Conservation (phyloP, 2,888 invertebrate genomes). For the Macropis europaea region DNA sequence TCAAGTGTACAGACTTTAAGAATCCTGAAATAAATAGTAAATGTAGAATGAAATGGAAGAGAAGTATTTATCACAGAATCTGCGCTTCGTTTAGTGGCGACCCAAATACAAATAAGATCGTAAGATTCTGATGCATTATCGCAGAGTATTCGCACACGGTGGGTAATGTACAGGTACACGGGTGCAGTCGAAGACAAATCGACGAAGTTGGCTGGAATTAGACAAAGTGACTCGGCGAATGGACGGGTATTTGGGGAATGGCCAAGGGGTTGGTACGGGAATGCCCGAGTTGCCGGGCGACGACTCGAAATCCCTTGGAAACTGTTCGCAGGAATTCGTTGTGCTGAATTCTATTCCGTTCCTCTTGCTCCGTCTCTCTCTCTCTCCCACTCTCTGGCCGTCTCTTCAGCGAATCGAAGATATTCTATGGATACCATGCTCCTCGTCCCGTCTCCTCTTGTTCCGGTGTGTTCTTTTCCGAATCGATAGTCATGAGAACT, state of each 20-base stretch:
- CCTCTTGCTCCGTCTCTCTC: slow-evolving; percentile 7
- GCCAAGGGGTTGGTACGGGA: slow-evolving; percentile 37
- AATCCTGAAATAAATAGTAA: too few relatives aligned
- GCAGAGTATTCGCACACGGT: neutral
- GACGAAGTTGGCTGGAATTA: slow-evolving; percentile 58
- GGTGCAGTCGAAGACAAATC: slow-evolving; percentile 53
- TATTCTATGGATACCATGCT: slow-evolving; percentile 13
- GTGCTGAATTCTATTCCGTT: slow-evolving; percentile 11
- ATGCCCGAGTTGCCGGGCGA: slow-evolving; percentile 54
- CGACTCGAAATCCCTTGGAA: slow-evolving; percentile 56
- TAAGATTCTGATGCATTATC: too few relatives aligned
- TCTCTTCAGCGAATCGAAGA: slow-evolving; percentile 24
- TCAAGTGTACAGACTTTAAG: too few relatives aligned
- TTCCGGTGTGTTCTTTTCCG: neutral
- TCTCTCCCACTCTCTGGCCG: neutral
- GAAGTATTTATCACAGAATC: too few relatives aligned
- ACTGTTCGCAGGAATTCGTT: slow-evolving; percentile 59
- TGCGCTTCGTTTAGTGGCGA: too few relatives aligned
- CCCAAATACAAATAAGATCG: too few relatives aligned
- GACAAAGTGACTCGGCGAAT: slow-evolving; percentile 57
- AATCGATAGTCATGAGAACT: slow-evolving; percentile 3
- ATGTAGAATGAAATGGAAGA: too few relatives aligned
- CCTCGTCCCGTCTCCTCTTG: neutral
- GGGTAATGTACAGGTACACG: neutral
- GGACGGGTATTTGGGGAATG: slow-evolving; percentile 42